These are phyloP conservation scores for Mallotus villosus DNA, from an alignment of 2,797 vertebrate genomes.

Conservation along the genomic window DNA sequence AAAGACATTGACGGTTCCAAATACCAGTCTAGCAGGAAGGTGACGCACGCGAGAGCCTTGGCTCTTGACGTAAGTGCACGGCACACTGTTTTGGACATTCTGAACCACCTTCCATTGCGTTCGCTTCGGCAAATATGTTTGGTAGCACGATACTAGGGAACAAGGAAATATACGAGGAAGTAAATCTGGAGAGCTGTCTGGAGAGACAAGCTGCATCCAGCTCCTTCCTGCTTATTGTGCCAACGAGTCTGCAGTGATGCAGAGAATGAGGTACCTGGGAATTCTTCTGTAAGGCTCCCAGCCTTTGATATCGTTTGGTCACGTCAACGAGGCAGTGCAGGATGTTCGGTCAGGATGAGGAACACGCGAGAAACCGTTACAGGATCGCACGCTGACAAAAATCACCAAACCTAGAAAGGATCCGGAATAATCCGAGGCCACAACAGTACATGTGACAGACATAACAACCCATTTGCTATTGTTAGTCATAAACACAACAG, in stretches of 20 bases:
- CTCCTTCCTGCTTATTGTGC: no score
- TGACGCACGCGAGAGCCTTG: constrained; percentile 58
- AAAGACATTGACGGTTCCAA: constrained; percentile 45
- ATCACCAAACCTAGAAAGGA: neutral
- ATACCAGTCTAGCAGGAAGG: constrained; percentile 52
- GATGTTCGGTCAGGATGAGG: no score
- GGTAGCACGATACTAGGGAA: neutral
- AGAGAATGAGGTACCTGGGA: neutral
- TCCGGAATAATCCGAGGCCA: neutral
- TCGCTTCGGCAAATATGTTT: neutral
- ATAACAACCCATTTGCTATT: neutral
- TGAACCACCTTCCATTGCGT: constrained; percentile 26
- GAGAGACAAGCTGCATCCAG: no score
- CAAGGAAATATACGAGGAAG: neutral
- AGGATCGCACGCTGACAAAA: neutral
- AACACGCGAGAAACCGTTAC: neutral
- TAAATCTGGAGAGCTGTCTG: neutral
- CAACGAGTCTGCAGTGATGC: no score
- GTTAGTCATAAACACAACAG: neutral
- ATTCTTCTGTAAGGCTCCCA: neutral
- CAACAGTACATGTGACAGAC: no score
- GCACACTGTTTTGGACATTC: constrained; percentile 13
- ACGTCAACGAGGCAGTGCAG: neutral
- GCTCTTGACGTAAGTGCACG: constrained; percentile 36
- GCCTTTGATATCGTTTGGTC: neutral